A percentile compares a stretch with the other conserved stretches of the same genome.
These are phyloP conservation scores for Climacteris rufus DNA, from an alignment of 2,113 vertebrate species.

Conservation along the genomic window DNA sequence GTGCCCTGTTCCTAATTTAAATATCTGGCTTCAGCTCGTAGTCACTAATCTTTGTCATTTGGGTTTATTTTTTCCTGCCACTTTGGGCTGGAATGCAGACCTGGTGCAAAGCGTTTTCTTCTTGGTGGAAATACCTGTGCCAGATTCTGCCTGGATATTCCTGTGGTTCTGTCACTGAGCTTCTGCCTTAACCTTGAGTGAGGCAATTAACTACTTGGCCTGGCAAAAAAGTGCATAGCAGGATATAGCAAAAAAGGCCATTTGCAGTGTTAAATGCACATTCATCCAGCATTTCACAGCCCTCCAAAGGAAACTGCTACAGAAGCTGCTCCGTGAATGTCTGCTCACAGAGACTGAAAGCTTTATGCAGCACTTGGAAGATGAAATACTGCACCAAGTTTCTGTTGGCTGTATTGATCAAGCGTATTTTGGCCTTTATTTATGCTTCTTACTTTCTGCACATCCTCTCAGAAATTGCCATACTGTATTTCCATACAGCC, in stretches of 20 bases:
- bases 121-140: background rate
- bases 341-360: background rate
- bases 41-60: background rate
- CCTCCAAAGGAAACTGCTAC: background rate
- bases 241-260: background rate
- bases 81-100: background rate
- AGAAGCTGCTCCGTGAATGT: background rate
- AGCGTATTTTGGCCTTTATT: background rate
- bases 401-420: background rate
- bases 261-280: background rate
- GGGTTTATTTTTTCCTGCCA: background rate
- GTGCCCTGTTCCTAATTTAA: slow-evolving; percentile 1
- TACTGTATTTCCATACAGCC: background rate
- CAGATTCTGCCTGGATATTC: background rate
- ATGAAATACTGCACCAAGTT: background rate
- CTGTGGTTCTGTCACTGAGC: background rate
- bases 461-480: background rate
- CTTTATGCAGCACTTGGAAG: background rate
- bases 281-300: background rate
- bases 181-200: background rate
- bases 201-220: background rate
- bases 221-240: background rate
- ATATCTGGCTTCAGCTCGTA: background rate
- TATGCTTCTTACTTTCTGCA: background rate
- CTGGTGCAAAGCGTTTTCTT: background rate